Conservation (phyloP, 2,888 invertebrate genomes). For the Alviniconcha strummeri region DNA sequence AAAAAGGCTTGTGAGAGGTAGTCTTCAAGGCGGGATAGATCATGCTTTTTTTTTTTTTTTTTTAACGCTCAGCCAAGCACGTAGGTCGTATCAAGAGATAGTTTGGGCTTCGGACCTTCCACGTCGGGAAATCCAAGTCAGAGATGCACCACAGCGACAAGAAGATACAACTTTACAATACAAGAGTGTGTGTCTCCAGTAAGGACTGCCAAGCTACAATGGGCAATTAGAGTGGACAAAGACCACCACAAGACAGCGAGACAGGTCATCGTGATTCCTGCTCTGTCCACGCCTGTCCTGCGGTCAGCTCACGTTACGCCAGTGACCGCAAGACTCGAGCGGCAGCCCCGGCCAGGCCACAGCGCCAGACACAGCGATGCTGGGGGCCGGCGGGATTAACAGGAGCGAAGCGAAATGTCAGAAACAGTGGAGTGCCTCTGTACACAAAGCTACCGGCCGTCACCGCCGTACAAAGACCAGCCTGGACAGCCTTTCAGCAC, state of each 20-base stretch:
- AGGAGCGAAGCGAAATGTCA: not conserved
- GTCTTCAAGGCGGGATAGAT: too few relatives aligned
- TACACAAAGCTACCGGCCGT: not conserved
- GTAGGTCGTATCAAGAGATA: too few relatives aligned
- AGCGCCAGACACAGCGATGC: not conserved
- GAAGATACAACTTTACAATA: too few relatives aligned
- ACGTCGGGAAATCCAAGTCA: too few relatives aligned
- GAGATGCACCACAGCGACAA: too few relatives aligned
- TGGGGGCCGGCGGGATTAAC: constrained; percentile 5
- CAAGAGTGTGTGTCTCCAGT: too few relatives aligned
- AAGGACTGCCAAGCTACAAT: not conserved
- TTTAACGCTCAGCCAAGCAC: too few relatives aligned
- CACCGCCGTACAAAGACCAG: not conserved
- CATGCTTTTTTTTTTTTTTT: too few relatives aligned
- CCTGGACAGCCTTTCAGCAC: not conserved
- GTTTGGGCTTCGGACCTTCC: too few relatives aligned
- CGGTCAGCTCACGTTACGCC: constrained; percentile 7
- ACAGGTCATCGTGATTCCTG: too few relatives aligned
- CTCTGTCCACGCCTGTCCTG: not conserved
- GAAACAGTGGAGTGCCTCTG: not conserved
- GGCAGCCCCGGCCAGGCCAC: not conserved
- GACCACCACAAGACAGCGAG: not conserved
- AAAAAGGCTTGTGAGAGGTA: too few relatives aligned
- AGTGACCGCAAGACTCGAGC: not conserved
- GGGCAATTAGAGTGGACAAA: not conserved